Evolutionary conservation across 2,113 vertebrate genomes (phyloP).

Genomic region (Sinocyclocheilus rhinocerous): DNA sequence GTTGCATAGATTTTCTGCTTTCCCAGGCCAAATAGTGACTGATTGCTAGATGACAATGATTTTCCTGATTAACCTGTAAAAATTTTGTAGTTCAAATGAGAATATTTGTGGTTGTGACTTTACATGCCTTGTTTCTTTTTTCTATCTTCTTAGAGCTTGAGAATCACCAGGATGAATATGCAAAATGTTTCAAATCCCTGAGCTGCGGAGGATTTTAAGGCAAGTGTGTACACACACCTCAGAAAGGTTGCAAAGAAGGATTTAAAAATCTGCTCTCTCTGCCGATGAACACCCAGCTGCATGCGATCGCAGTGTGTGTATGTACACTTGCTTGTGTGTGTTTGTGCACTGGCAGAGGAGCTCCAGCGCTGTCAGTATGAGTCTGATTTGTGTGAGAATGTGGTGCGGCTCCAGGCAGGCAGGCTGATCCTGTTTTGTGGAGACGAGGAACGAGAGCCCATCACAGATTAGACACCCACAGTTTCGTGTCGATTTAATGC

Average conservation of each 20-base stretch:
- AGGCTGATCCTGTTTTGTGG: conserved; percentile 77
- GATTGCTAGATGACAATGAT: background rate
- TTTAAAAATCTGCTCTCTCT: conserved; percentile 36
- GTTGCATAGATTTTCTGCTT: background rate
- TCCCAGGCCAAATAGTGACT: background rate
- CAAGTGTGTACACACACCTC: conserved; percentile 23
- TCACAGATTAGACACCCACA: conserved; percentile 80
- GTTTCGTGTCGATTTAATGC: conserved; percentile 78
- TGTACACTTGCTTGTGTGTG: conserved; percentile 38
- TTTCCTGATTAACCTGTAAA: background rate
- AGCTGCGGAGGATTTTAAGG: conserved; percentile 34
- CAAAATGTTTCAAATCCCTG: conserved; percentile 26
- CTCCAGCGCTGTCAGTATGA: conserved; percentile 67
- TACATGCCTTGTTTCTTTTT: conserved; percentile 1
- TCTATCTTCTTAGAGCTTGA: conserved; percentile 11
- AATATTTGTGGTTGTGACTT: conserved; percentile 21
- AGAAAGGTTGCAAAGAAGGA: conserved; percentile 24
- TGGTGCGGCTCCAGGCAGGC: conserved; percentile 74
- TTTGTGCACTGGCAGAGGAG: conserved; percentile 51
- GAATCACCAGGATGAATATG: conserved; percentile 28
- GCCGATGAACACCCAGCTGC: conserved; percentile 39
- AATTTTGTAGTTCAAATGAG: conserved; percentile 2
- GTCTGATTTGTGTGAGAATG: conserved; percentile 70
- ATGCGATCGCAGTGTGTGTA: conserved; percentile 44
- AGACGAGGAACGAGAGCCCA: conserved; percentile 74